Base-by-base conservation (phyloP, 92 coral and sea anemone genomes). In the Phymanthus crucifer region DNA sequence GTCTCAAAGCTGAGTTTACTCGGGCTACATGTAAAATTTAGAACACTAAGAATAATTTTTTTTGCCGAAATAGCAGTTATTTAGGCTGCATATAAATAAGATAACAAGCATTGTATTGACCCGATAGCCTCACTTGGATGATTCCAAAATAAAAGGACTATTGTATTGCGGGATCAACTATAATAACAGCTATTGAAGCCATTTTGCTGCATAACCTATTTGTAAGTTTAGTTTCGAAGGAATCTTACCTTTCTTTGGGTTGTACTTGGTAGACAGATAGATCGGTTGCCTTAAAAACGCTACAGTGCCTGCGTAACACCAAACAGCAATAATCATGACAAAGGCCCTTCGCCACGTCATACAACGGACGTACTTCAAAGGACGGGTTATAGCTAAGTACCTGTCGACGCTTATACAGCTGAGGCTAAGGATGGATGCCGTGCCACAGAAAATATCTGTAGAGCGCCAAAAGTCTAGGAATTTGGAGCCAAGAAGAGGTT, bases 401-500 rank as follows among this genome's bases (percentile, higher is more conserved):
- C 95, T 84, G 33, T 88, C 98, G 16, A 94, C 88, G 32, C 94
- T 89, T 40, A 94, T 94, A 50, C 97, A 90, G 33, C 92, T 85
- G 33, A 94, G 84, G 76, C 98, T 94, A 74, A 94, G 86, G 70
- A 94, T 94, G 47, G 93, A 85, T 46, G 95, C 91, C 26, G 98
- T 92, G 14, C 94, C 97, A 75, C 97, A 94, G 16, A 94, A 67
- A 52, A 92, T 89, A 66, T 94, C 98, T 21, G 87, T 83, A 52
- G 80, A 88, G 1, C 83, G 80, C 98, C 98, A 94, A 29, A 88
- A 84, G 16, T 11, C 12, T 31, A 93, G 58, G 37, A 91, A 88
- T 21, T 68, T 74, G 10, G 5, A 71, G 0, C 96, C 94, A 27
- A 94, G 87, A 2, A 78, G 74, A 8, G 40, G 26, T 35, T 69